phyloP scores from a whole-genome alignment of 2,888 invertebrate species.

The Steinernema carpocapsae region DNA sequence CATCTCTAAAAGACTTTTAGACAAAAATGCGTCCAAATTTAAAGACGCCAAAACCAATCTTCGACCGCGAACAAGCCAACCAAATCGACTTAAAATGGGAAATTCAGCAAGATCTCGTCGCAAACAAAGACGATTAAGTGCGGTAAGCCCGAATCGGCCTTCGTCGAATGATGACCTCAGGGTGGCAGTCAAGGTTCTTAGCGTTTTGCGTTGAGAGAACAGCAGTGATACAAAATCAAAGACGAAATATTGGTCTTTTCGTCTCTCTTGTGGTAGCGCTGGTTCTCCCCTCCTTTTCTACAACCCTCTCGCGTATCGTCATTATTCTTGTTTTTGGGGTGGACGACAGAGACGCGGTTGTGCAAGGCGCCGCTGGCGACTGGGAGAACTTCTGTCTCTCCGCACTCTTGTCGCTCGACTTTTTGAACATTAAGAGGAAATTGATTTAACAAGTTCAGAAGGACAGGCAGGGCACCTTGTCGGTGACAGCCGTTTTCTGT shows the following conservation, averaged over 20 bases:
- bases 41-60: too few species aligned
- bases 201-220: constrained; percentile 35
- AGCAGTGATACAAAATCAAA: constrained; percentile 34
- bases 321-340: constrained; percentile 35
- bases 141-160: constrained; percentile 8
- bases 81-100: neutral
- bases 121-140: constrained; percentile 9
- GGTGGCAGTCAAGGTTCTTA: constrained; percentile 31
- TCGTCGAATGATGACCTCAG: constrained; percentile 35
- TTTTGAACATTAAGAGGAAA: too few species aligned
- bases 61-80: too few species aligned
- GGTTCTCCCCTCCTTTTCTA: constrained; percentile 26
- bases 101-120: neutral
- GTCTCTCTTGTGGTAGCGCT: neutral
- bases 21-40: too few species aligned
- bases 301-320: constrained; percentile 33
- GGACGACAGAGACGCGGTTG: constrained; percentile 8
- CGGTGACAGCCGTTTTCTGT: too few species aligned
- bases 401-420: too few species aligned
- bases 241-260: constrained; percentile 33
- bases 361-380: neutral
- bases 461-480: too few species aligned
- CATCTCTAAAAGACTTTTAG: too few species aligned
- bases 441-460: too few species aligned
- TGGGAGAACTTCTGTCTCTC: too few species aligned